These are phyloP conservation scores for Chloroceryle inda DNA, from an alignment of 2,797 vertebrate species.

Conservation along the genomic window DNA sequence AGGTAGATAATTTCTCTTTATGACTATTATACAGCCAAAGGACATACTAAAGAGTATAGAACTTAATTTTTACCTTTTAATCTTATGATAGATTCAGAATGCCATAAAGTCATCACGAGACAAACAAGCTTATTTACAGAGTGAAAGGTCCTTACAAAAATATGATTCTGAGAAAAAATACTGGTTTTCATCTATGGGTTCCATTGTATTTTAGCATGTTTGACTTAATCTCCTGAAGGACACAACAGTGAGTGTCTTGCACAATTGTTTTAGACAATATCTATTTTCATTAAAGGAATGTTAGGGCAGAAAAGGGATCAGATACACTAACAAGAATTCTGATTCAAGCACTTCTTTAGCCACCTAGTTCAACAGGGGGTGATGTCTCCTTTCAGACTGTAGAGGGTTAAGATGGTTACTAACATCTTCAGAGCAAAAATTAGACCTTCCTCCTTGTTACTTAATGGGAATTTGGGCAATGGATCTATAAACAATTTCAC, in stretches of 20 bases:
- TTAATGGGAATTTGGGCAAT: background rate
- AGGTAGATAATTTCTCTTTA: background rate
- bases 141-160: background rate
- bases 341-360: background rate
- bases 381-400: background rate
- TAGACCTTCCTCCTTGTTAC: background rate
- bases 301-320: background rate
- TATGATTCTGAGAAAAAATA: background rate
- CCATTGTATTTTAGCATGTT: background rate
- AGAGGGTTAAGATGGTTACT: background rate
- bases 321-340: background rate
- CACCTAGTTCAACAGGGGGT: background rate
- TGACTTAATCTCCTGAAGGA: background rate
- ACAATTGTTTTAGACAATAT: conserved; percentile 24
- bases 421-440: background rate
- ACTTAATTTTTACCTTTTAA: background rate
- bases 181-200: background rate
- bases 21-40: background rate
- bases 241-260: background rate
- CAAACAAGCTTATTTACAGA: background rate
- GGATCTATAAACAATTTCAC: background rate
- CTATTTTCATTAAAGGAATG: background rate
- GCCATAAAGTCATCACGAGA: background rate
- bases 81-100: background rate
- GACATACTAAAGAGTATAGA: background rate